Evolutionary conservation across 2,888 invertebrate species (phyloP), one percentile per base, ranked within the genome.

Genomic region (Apodemia hepburni): DNA sequence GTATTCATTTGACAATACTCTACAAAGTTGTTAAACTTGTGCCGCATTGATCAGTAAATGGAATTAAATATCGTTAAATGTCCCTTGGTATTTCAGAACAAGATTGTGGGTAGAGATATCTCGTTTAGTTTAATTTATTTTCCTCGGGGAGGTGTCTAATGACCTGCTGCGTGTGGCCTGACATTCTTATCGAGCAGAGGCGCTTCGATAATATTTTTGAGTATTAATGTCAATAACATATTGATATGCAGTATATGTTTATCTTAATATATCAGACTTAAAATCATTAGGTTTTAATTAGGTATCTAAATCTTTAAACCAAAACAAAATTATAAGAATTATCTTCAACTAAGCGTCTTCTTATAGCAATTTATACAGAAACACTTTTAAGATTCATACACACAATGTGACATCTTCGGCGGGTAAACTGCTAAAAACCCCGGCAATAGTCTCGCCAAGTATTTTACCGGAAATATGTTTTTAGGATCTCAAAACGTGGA

Each of bases 71-170:
- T 61, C 60, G 47, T 58, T 67, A 69, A 70, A 76, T 70, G 74
- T 71, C 74, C 73, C 70, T 74, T 70, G 69, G 69, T 70, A 71
- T 72, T 69, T 73, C 77, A 78, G 79, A 72, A 84, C 83, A 65
- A 80, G 84, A 82, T 79, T 78, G 79, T 78, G 74, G 80, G 78
- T 79, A 80, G 80, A 84, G 86, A 84, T 85, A 85, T 85, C 88
- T 89, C 85, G 87, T 90, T 87, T 86, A 81, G 79, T 87, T 42
- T 87, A 87, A 89, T 90, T 91, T 91, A 90, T 90, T 88, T 89
- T 87, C 80, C 82, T 81, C 75, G 72, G 81, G 81, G 84, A 88
- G 88, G 90, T 89, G 90, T 90, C 89, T 89, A 90, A 90, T 89
- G 89, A 88, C 86, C 80, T 83, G 81, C 81, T 87, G 90, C 82